A percentile compares a stretch with the other conserved stretches of the same genome.
Evolutionary conservation across 2,797 vertebrate species (phyloP).

Genomic region (Siniperca obscura): DNA sequence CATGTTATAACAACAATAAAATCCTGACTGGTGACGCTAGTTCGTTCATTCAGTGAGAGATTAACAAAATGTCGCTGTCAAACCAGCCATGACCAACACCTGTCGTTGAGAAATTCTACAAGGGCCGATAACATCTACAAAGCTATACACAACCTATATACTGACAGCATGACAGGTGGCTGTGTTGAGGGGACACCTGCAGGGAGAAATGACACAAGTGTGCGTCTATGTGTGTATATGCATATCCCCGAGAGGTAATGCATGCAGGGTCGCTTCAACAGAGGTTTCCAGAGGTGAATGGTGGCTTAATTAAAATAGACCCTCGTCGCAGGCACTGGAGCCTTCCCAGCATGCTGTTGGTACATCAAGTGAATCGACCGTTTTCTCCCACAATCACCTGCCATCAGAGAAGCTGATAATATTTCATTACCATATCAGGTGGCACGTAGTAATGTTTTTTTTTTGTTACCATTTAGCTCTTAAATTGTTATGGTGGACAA

Average conservation of each 20-base stretch:
- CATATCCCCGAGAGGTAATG: conserved; percentile 20
- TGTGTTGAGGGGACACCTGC: conserved; percentile 27
- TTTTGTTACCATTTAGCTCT: conserved; percentile 18
- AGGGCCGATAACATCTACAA: background rate
- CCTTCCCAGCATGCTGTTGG: conserved; percentile 57
- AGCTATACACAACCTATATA: background rate
- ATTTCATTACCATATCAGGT: conserved; percentile 46
- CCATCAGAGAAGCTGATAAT: conserved; percentile 37
- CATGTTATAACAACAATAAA: conserved; percentile 26
- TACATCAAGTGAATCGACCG: conserved; percentile 37
- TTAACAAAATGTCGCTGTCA: conserved; percentile 55
- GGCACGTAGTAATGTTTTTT: background rate
- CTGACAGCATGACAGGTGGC: conserved; percentile 34
- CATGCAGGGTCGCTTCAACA: conserved; percentile 46
- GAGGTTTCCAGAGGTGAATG: conserved; percentile 68
- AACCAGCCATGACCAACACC: conserved; percentile 49
- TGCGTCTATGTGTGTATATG: conserved; percentile 23
- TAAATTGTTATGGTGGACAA: conserved; percentile 32
- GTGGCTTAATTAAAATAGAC: conserved; percentile 69
- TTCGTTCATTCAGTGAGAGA: conserved; percentile 31
- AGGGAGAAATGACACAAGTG: conserved; percentile 18
- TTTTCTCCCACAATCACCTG: conserved; percentile 39
- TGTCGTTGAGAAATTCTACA: conserved; percentile 25
- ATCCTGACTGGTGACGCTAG: conserved; percentile 35
- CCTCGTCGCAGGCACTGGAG: conserved; percentile 40